Percentiles rank a stretch among this genome's conserved stretches.
phyloP scores from a whole-genome alignment of 2,113 vertebrate genomes.

The Callionymus lyra region DNA sequence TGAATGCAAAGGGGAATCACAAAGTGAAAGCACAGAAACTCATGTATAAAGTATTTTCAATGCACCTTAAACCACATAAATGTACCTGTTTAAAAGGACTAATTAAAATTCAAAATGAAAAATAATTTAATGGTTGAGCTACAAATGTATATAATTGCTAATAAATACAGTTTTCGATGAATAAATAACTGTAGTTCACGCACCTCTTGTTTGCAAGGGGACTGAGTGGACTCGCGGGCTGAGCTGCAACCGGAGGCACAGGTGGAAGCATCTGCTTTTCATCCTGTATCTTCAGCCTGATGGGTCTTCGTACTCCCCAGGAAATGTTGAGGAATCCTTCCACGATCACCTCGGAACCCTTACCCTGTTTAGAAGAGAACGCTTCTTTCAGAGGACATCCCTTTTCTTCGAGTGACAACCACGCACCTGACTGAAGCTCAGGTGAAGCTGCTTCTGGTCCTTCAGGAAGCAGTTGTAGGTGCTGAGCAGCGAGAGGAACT shows the following conservation, averaged over 20 bases:
- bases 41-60: no score
- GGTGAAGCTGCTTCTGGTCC: constrained; percentile 64
- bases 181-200: neutral
- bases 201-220: constrained; percentile 72
- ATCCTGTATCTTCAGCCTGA: constrained; percentile 87
- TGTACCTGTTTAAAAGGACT: no score
- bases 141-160: no score
- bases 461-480: constrained; percentile 72
- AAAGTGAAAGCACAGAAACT: no score
- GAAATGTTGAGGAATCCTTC: constrained; percentile 82
- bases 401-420: no score
- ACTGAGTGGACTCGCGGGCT: constrained; percentile 52
- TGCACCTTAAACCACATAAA: no score
- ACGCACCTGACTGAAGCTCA: constrained; percentile 43
- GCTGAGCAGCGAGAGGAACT: constrained; percentile 58
- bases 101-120: no score
- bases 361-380: constrained; percentile 31
- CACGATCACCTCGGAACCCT: constrained; percentile 60
- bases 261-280: constrained; percentile 71
- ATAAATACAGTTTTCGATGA: no score
- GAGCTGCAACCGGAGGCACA: constrained; percentile 48
- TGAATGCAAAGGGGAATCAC: no score
- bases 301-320: constrained; percentile 81
- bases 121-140: no score
- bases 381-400: no score